Evolutionary conservation across 1,140 invertebrate species (phyloP).

Genomic region (Drosophila ohnishii): DNA sequence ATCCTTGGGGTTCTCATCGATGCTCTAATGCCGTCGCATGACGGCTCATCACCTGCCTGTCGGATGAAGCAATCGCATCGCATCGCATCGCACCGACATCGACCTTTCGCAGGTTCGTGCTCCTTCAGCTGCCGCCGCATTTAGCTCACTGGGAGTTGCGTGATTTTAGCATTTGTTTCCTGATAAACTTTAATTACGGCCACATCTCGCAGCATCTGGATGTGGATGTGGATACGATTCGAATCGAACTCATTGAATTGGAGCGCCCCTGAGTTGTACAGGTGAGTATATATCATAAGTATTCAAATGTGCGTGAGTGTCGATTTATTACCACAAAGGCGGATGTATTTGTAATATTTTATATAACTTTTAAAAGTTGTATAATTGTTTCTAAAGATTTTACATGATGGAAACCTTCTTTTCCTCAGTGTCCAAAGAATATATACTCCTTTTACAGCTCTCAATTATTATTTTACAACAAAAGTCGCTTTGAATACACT

Average conservation of each 20-base stretch:
- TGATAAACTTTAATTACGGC: slow-evolving; percentile 75
- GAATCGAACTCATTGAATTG: slow-evolving; percentile 27
- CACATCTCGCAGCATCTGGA: slow-evolving; percentile 41
- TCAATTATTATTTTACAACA: slow-evolving; percentile 9
- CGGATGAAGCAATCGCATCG: slow-evolving; percentile 78
- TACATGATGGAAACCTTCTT: too few species aligned
- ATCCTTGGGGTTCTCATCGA: slow-evolving; percentile 15
- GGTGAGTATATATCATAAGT: slow-evolving; percentile 11
- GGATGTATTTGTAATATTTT: slow-evolving; percentile 2
- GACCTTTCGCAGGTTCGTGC: slow-evolving; percentile 35
- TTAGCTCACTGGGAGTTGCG: slow-evolving; percentile 61
- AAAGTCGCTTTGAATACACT: slow-evolving; percentile 8
- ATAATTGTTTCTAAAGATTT: too few species aligned
- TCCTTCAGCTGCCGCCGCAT: slow-evolving; percentile 34
- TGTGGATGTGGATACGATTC: slow-evolving; percentile 8
- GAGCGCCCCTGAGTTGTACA: slow-evolving; percentile 13
- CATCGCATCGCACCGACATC: slow-evolving; percentile 34
- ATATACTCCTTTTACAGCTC: background rate
- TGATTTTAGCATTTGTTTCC: slow-evolving; percentile 82
- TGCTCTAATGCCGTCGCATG: slow-evolving; percentile 77
- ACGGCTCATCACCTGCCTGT: slow-evolving; percentile 77
- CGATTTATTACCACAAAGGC: background rate
- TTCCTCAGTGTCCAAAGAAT: too few species aligned
- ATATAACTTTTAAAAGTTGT: too few species aligned
- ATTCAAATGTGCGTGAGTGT: slow-evolving; percentile 18